Conservation (phyloP, 2,113 vertebrate genomes). For the Brevimyrus niger region DNA sequence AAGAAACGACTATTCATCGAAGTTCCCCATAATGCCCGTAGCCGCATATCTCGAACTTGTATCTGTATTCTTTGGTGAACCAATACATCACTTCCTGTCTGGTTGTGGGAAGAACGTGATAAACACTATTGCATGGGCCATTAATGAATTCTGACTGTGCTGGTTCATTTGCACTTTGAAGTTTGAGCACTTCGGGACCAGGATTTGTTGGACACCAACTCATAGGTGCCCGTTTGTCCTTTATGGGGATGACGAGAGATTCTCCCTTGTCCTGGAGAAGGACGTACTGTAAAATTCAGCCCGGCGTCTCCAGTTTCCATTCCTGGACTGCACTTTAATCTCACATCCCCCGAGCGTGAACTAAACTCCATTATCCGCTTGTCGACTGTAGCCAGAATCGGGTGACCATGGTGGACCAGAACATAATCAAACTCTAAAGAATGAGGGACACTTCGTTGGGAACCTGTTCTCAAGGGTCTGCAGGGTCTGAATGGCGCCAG, state of each 20-base stretch:
- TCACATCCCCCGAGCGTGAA: not conserved
- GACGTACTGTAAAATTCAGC: not conserved
- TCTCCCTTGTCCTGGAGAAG: not conserved
- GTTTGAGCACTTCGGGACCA: conserved; percentile 12
- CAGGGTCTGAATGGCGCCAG: not conserved
- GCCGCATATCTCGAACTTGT: not conserved
- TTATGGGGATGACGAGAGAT: not conserved
- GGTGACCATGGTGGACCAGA: not conserved
- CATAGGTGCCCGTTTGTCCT: not conserved
- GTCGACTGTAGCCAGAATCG: not conserved
- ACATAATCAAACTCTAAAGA: not conserved
- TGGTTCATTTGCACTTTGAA: not conserved
- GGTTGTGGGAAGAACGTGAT: not conserved
- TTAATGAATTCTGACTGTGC: not conserved
- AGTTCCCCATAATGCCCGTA: not conserved
- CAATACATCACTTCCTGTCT: not conserved
- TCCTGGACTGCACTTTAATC: not conserved
- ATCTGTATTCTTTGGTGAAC: conserved; percentile 3
- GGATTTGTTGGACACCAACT: not conserved
- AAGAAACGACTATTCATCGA: not conserved
- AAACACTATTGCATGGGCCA: not conserved
- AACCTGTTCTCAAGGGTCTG: not conserved
- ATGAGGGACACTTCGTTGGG: not conserved
- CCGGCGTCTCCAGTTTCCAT: not conserved
- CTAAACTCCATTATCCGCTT: not conserved